These are phyloP conservation scores for Peromyscus eremicus DNA, from an alignment of 2,797 vertebrate species.

Conservation along the genomic window DNA sequence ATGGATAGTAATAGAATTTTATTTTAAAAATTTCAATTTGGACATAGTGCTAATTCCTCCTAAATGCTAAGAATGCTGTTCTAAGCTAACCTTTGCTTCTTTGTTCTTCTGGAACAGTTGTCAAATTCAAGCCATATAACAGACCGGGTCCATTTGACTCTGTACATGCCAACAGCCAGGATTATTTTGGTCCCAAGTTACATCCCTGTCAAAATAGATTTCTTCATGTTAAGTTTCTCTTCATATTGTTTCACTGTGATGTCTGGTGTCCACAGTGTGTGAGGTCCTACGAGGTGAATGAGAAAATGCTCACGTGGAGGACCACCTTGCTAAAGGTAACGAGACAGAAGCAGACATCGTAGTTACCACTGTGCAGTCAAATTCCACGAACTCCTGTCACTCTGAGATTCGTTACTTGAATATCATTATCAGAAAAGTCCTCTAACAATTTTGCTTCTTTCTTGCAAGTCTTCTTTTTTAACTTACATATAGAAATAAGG, in stretches of 20 bases:
- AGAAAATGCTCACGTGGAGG: slow-evolving; percentile 26
- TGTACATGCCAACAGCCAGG: background rate
- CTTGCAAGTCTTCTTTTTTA: slow-evolving; percentile 67
- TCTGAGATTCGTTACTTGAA: slow-evolving; percentile 62
- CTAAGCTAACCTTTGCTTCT: background rate
- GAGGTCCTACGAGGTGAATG: slow-evolving; percentile 15
- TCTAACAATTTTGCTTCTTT: slow-evolving; percentile 64
- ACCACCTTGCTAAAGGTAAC: slow-evolving; percentile 39
- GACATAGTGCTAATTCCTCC: background rate
- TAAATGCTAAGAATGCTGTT: background rate
- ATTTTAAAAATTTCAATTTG: background rate
- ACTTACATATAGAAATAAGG: slow-evolving; percentile 50
- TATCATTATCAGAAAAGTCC: slow-evolving; percentile 48
- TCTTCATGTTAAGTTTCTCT: slow-evolving; percentile 25
- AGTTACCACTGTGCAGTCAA: background rate
- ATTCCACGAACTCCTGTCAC: slow-evolving; percentile 8
- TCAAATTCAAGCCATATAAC: background rate
- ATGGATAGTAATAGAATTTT: background rate
- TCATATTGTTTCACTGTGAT: background rate
- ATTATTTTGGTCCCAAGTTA: background rate
- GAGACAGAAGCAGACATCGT: background rate
- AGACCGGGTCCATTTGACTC: background rate
- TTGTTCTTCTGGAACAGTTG: background rate
- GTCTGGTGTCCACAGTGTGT: background rate
- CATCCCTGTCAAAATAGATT: slow-evolving; percentile 51